A percentile compares a stretch with the other conserved stretches of the same genome.
Evolutionary conservation across 2,888 invertebrate species (phyloP).

Genomic region (Carpatolechia fugitivella): DNA sequence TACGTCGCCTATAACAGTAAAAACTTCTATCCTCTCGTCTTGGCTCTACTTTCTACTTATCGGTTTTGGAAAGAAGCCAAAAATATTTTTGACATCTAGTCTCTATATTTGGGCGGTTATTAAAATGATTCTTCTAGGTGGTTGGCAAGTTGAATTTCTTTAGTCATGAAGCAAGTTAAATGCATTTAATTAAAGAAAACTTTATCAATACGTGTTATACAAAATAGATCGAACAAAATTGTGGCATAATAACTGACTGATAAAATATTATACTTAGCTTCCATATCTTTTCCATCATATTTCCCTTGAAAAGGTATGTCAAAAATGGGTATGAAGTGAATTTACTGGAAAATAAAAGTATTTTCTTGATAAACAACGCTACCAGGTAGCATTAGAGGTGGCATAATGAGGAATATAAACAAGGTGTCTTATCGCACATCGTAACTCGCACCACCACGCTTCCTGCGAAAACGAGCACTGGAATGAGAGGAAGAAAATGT

Average conservation of each 20-base stretch:
- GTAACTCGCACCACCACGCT: background rate
- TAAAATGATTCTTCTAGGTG: background rate
- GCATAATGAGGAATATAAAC: background rate
- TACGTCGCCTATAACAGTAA: background rate
- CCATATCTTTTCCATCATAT: no score
- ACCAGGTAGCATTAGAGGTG: no score
- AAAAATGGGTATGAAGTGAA: no score
- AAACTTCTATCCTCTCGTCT: background rate
- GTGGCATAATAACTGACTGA: no score
- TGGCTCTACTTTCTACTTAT: background rate
- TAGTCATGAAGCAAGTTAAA: background rate
- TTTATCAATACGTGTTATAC: no score
- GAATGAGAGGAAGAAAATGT: no score
- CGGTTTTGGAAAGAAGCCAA: background rate
- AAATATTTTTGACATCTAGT: background rate
- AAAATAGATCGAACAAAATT: no score
- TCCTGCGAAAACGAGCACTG: background rate
- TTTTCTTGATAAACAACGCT: no score
- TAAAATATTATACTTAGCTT: no score
- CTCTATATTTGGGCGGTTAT: background rate
- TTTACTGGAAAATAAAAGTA: background rate
- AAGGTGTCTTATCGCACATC: background rate
- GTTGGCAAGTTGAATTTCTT: background rate
- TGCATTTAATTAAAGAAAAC: no score
- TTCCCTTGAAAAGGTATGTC: no score